Conservation (phyloP, 2,888 invertebrate genomes). For the Polietes domitor region DNA sequence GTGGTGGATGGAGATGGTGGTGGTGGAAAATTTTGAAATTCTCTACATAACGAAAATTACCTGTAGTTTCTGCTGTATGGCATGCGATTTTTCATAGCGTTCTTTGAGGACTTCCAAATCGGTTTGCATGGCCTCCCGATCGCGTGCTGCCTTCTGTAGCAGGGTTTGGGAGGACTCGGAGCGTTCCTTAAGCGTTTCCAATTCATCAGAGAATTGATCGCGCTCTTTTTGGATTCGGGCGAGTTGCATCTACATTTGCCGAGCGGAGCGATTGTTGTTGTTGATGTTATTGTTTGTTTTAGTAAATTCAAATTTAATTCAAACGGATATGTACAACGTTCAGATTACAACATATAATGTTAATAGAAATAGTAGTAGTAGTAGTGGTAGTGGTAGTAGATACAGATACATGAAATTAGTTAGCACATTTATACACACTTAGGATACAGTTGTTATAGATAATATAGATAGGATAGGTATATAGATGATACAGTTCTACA, state of each 20-base stretch:
- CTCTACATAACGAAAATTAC: conserved; percentile 79
- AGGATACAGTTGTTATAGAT: neutral
- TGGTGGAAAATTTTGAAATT: conserved; percentile 21
- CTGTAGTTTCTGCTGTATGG: conserved; percentile 91
- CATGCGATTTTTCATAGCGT: conserved; percentile 93
- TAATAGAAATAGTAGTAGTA: conserved; percentile 5
- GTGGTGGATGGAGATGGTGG: too few relatives aligned
- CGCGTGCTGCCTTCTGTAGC: conserved; percentile 90
- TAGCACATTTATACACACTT: conserved; percentile 7
- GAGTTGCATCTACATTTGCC: conserved; percentile 85
- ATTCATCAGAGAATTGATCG: conserved; percentile 90
- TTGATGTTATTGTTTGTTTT: conserved; percentile 48
- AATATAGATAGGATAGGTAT: neutral
- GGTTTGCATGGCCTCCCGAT: conserved; percentile 91
- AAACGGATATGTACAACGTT: conserved; percentile 67
- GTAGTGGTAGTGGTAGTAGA: conserved; percentile 1
- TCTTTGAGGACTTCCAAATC: conserved; percentile 94
- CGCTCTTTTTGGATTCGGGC: conserved; percentile 94
- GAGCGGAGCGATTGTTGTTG: neutral
- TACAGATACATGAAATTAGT: conserved; percentile 7
- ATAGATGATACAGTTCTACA: neutral
- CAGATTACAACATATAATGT: conserved; percentile 54
- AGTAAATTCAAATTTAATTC: conserved; percentile 58
- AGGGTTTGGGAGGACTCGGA: conserved; percentile 91
- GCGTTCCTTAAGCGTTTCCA: conserved; percentile 90